These are phyloP conservation scores for Myripristis jacobus DNA, from an alignment of 2,797 vertebrate species.

Conservation along the genomic window DNA sequence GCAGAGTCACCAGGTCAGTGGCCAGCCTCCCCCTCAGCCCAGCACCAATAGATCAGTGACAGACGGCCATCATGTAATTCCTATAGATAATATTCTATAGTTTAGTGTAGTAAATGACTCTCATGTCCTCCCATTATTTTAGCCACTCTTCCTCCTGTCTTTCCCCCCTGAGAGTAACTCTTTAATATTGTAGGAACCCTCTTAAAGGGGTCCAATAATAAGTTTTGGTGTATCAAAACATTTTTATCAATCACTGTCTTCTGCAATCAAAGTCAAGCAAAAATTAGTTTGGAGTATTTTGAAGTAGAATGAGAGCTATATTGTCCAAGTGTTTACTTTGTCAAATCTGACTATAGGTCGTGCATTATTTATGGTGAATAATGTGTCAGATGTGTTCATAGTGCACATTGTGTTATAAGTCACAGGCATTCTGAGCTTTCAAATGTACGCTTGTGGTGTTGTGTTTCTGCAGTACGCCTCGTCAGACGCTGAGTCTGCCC, in stretches of 20 bases:
- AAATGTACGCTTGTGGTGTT: not conserved
- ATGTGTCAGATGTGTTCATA: not conserved
- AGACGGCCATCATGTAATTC: not conserved
- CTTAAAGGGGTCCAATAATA: too few relatives aligned
- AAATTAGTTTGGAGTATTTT: not conserved
- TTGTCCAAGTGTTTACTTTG: too few relatives aligned
- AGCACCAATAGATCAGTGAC: constrained; percentile 1
- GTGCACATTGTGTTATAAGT: not conserved
- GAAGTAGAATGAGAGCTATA: too few relatives aligned
- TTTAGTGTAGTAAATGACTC: too few relatives aligned
- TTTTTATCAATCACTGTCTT: not conserved
- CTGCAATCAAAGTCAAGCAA: not conserved
- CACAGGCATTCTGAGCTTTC: not conserved
- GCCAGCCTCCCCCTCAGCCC: not conserved
- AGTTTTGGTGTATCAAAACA: not conserved
- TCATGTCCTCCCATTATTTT: not conserved
- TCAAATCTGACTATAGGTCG: too few relatives aligned
- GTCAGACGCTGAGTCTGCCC: constrained; percentile 61
- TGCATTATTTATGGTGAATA: not conserved
- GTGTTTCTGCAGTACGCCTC: constrained; percentile 65
- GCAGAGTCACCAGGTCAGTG: constrained; percentile 69
- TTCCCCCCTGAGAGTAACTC: too few relatives aligned
- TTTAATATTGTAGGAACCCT: too few relatives aligned
- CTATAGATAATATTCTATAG: too few relatives aligned
- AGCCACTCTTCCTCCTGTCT: not conserved